phyloP scores from a whole-genome alignment of 2,888 invertebrate genomes.

The Drosophila conformis region DNA sequence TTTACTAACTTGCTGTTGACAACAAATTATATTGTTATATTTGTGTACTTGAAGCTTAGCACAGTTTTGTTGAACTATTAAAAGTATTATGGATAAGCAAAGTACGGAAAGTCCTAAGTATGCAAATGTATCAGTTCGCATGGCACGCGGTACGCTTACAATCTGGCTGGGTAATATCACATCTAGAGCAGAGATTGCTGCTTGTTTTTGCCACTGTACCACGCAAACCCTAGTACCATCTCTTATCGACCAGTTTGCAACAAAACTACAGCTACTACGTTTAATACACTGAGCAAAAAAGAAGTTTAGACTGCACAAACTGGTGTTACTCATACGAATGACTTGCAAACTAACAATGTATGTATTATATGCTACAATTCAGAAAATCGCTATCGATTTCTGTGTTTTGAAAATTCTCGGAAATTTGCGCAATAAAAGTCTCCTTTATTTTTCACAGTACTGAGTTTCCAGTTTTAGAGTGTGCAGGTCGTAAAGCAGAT shows the following conservation, averaged over 20 bases:
- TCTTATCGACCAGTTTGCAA: not conserved
- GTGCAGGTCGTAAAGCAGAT: slow-evolving; percentile 59
- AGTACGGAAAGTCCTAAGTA: not conserved
- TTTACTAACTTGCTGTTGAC: not conserved
- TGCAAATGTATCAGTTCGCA: slow-evolving; percentile 1
- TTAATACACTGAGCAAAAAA: slow-evolving; percentile 18
- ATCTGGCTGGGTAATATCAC: slow-evolving; percentile 20
- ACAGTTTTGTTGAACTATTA: slow-evolving; percentile 37
- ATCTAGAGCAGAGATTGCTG: slow-evolving; percentile 24
- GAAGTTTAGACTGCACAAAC: too few relatives aligned
- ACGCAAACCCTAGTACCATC: not conserved
- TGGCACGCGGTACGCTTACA: slow-evolving; percentile 15
- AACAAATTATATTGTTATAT: slow-evolving; percentile 1
- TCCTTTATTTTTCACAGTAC: slow-evolving; percentile 4
- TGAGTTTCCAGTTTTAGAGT: slow-evolving; percentile 24
- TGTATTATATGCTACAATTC: not conserved
- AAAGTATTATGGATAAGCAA: slow-evolving; percentile 10
- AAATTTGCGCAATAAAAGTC: not conserved
- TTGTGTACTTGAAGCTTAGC: slow-evolving; percentile 30
- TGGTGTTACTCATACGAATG: not conserved
- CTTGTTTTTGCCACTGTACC: slow-evolving; percentile 28
- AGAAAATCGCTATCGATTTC: not conserved
- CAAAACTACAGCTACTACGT: not conserved
- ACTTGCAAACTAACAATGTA: not conserved
- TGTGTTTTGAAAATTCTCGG: not conserved